Evolutionary conservation across 1,140 invertebrate species (phyloP).

Genomic region (Aethina tumida): DNA sequence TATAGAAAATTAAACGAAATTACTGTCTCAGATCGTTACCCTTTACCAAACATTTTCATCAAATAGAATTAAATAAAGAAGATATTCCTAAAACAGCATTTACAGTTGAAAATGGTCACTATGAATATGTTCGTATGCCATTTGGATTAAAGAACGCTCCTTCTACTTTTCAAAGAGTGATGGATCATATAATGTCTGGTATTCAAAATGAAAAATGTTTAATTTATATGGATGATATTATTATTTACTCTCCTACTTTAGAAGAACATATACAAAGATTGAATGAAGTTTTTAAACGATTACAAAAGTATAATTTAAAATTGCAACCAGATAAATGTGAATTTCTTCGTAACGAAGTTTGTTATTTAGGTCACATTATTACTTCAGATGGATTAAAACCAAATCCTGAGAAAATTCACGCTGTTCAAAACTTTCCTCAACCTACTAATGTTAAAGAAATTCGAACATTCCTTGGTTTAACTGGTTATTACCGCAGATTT

Average conservation of each 20-base stretch:
- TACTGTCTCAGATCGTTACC: constrained; percentile 35
- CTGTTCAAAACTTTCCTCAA: constrained; percentile 20
- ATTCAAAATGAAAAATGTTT: constrained; percentile 24
- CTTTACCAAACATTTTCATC: constrained; percentile 39
- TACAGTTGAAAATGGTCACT: constrained; percentile 21
- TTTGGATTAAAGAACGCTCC: constrained; percentile 36
- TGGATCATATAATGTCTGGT: constrained; percentile 19
- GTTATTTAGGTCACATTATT: constrained; percentile 1
- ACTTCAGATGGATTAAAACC: constrained; percentile 7
- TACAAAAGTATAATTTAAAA: constrained; percentile 14
- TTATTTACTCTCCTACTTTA: constrained; percentile 17
- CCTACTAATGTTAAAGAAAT: constrained; percentile 16
- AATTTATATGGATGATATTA: constrained; percentile 32
- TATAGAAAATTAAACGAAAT: constrained; percentile 31
- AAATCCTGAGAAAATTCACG: constrained; percentile 23
- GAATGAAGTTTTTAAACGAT: constrained; percentile 17
- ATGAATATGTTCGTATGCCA: constrained; percentile 34
- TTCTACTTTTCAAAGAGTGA: constrained; percentile 31
- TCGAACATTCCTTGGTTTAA: too few species aligned
- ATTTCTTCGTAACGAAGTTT: constrained; percentile 30
- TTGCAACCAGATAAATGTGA: constrained; percentile 21
- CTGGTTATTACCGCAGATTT: too few species aligned
- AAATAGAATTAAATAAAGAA: not conserved
- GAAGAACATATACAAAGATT: constrained; percentile 19
- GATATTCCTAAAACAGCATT: not conserved